Conservation (phyloP, 2,113 vertebrate genomes). For the Sapayoa aenigma region DNA sequence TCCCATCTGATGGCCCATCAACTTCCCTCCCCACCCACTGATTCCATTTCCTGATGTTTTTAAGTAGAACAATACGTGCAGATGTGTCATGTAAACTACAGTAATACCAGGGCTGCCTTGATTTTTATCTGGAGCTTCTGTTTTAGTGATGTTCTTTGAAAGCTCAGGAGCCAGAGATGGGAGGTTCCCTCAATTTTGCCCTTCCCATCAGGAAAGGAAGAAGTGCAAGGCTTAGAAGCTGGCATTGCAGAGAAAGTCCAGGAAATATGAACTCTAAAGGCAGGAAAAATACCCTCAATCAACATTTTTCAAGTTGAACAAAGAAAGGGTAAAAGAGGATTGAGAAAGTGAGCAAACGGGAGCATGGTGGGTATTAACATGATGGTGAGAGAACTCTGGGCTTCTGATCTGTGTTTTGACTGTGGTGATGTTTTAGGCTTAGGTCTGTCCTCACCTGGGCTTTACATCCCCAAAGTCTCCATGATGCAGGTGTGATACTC, state of each 20-base stretch:
- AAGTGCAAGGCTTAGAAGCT: not conserved
- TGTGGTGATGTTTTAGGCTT: not conserved
- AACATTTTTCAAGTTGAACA: not conserved
- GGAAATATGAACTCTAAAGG: not conserved
- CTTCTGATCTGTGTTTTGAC: not conserved
- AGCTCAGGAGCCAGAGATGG: not conserved
- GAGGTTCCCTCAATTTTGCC: not conserved
- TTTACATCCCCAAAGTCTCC: not conserved
- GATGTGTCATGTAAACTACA: not conserved
- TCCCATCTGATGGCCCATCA: not conserved
- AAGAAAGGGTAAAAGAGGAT: not conserved
- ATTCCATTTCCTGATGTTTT: not conserved
- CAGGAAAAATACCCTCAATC: not conserved
- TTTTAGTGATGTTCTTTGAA: not conserved
- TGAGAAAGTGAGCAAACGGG: not conserved
- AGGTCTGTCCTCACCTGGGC: not conserved
- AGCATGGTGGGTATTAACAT: accelerated
- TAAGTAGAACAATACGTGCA: not conserved
- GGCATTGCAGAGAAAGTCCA: not conserved
- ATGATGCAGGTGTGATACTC: accelerated
- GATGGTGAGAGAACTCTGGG: not conserved
- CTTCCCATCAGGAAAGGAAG: not conserved
- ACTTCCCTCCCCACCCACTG: conserved; percentile 2
- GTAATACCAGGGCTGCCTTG: not conserved
- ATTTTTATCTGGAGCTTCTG: not conserved